phyloP scores from a whole-genome alignment of 2,888 invertebrate species.

The Mellilla xanthometata region DNA sequence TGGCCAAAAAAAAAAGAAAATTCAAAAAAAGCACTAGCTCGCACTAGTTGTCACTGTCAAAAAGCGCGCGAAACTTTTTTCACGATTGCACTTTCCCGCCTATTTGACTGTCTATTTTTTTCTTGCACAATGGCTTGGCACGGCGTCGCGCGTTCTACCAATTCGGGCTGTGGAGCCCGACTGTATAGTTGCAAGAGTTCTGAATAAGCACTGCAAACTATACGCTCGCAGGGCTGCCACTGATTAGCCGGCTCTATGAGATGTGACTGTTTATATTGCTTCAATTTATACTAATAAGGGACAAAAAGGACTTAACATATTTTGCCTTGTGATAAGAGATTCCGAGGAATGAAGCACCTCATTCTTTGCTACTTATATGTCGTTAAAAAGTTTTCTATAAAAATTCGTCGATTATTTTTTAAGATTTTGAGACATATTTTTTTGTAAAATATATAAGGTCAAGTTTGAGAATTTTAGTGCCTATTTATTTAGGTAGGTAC shows the following conservation, averaged over 20 bases:
- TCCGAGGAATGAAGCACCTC: no score
- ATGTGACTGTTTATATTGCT: not conserved
- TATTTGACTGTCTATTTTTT: slow-evolving; percentile 15
- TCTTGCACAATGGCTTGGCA: slow-evolving; percentile 14
- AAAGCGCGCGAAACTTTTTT: slow-evolving; percentile 21
- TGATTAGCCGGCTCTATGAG: not conserved
- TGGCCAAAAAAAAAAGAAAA: not conserved
- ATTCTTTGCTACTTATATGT: no score
- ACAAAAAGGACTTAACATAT: no score
- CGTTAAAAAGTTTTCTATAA: no score
- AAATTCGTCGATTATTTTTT: no score
- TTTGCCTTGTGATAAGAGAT: no score
- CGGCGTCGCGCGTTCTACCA: slow-evolving; percentile 33
- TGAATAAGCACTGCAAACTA: slow-evolving; percentile 15
- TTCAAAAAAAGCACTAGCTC: slow-evolving; percentile 1
- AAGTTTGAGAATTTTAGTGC: no score
- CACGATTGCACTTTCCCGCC: slow-evolving; percentile 15
- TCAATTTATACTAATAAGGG: no score
- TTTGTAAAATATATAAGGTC: no score
- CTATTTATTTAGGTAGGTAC: no score
- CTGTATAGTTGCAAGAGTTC: slow-evolving; percentile 31
- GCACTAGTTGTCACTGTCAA: slow-evolving; percentile 20
- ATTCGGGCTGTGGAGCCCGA: slow-evolving; percentile 46
- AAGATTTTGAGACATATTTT: no score
- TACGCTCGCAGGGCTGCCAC: slow-evolving; percentile 15